A percentile compares a stretch with the other conserved stretches of the same genome.
Conservation (phyloP, 2,797 vertebrate species). For the Oryzias dopingdopingensis region DNA sequence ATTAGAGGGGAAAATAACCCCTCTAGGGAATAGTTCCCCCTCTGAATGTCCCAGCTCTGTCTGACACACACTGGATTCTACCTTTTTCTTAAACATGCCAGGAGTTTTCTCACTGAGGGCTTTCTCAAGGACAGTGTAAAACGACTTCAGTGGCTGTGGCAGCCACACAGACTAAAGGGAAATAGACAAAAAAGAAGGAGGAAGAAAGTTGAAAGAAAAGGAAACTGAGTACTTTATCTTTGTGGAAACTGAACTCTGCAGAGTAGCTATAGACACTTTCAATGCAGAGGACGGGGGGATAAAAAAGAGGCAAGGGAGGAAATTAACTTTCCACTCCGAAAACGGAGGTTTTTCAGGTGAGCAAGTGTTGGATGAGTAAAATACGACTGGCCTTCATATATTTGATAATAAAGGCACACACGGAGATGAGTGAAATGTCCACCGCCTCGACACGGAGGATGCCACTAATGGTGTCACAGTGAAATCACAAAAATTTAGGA, state of each 20-base stretch:
- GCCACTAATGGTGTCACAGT: conserved; percentile 69
- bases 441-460: conserved; percentile 35
- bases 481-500: conserved; percentile 71
- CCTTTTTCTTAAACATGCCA: conserved; percentile 98
- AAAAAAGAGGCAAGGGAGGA: conserved; percentile 16
- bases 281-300: conserved; percentile 25
- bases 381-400: conserved; percentile 29
- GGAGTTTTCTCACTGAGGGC: conserved; percentile 96
- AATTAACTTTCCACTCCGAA: conserved; percentile 61
- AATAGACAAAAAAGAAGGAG: conserved; percentile 47
- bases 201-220: conserved; percentile 60
- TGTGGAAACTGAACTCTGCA: conserved; percentile 69
- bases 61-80: conserved; percentile 95
- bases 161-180: conserved; percentile 78
- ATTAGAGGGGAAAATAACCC: conserved; percentile 99
- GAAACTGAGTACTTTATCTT: conserved; percentile 76
- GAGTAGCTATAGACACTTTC: conserved; percentile 66
- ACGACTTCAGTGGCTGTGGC: conserved; percentile 91
- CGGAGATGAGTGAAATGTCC: conserved; percentile 47
- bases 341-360: conserved; percentile 55
- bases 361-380: conserved; percentile 38
- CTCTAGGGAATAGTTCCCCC: conserved; percentile 82
- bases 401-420: conserved; percentile 30
- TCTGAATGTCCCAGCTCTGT: conserved; percentile 78
- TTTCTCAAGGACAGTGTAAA: conserved; percentile 99